Evolutionary conservation across 2,888 invertebrate species (phyloP), one percentile per base, ranked within the genome.

Genomic region (Onchidella celtica): DNA sequence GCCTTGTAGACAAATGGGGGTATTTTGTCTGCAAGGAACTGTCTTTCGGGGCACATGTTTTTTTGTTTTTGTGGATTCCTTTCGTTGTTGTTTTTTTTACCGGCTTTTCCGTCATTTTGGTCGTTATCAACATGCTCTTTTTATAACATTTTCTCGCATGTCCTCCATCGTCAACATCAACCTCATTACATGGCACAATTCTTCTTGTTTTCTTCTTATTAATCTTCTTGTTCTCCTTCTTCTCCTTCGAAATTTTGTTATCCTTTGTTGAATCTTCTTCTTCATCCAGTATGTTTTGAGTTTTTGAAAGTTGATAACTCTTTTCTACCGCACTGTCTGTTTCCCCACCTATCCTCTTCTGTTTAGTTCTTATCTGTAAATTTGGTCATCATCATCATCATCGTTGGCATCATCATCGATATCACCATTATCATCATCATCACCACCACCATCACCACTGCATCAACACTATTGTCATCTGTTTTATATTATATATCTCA

Each of bases 21-120:
- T 65, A 24, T 47, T 70, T 21, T 40, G 24, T 40, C 70, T 70
- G 9, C 36, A 24, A n/a, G n/a, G n/a, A n/a, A n/a, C n/a, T 70
- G 40, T 70, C 47, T 24, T 36, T 70, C 70, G 14, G 24, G 24
- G n/a, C 40, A 38, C 24, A 24, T 40, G n/a, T 70, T 47, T 70
- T 27, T 40, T 36, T 70, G 9, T 70, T 47, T 14, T 27, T 70
- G 24, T 70, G 24, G 4, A 4, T 70, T 14, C 24, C 47, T 40
- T 36, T 70, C 70, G 38, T 47, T 40, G 9, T 70, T 47, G 38
- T 40, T 40, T 40, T 70, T 17, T 40, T 21, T 24, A 24, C 24
- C 70, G 38, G 24, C 36, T 40, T 70, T 47, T 70, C 47, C 27
- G 3, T 70, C 40, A 40, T 21, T 40, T 40, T 38, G 17, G 38